These are phyloP conservation scores for Xerus rutilus DNA, from an alignment of 2,797 vertebrate species.

Conservation along the genomic window DNA sequence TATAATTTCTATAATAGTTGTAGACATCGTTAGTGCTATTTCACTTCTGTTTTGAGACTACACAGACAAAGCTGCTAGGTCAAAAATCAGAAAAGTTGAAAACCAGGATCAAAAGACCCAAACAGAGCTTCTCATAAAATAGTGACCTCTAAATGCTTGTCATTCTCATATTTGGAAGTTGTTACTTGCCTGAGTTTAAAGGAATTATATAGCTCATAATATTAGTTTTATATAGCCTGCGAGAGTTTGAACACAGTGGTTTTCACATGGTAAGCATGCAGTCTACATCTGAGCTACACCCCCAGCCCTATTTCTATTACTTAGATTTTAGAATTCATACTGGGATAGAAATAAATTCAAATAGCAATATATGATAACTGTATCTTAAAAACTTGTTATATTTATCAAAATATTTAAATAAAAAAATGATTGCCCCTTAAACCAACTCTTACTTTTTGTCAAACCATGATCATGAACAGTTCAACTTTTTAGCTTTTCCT, in stretches of 20 bases:
- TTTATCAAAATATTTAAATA: constrained; percentile 18
- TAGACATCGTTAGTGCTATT: neutral
- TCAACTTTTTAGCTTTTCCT: neutral
- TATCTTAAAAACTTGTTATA: neutral
- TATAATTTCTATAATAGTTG: neutral
- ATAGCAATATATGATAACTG: neutral
- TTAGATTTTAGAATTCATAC: constrained; percentile 53
- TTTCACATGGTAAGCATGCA: neutral
- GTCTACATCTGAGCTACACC: neutral
- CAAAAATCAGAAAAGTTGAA: constrained; percentile 20
- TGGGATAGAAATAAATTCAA: constrained; percentile 52
- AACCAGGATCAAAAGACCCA: neutral
- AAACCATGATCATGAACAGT: neutral
- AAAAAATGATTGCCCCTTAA: neutral
- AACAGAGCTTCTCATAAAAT: constrained; percentile 24
- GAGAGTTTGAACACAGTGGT: neutral
- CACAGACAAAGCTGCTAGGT: neutral
- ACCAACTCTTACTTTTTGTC: neutral
- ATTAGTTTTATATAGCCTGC: neutral
- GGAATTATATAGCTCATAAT: neutral
- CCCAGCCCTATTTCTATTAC: neutral
- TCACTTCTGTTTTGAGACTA: neutral
- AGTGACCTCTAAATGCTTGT: neutral
- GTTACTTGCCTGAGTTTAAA: neutral
- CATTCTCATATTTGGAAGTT: neutral